phyloP scores from a whole-genome alignment of 2,113 vertebrate species.

The Psammodynastes pulverulentus region DNA sequence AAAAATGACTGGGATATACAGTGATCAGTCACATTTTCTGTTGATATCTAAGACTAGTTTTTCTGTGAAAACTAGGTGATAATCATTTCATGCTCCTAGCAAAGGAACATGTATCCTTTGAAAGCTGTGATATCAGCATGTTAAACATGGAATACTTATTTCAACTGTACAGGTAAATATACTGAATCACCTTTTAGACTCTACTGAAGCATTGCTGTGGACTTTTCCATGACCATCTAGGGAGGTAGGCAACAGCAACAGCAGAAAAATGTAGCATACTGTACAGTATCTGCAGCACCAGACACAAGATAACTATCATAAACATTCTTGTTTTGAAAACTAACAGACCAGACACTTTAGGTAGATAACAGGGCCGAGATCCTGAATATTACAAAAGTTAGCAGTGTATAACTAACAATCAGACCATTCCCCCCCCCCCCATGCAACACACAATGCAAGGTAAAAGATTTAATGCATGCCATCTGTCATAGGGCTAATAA shows the following conservation, averaged over 20 bases:
- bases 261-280: background rate
- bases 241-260: background rate
- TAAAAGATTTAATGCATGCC: background rate
- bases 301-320: background rate
- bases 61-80: background rate
- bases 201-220: background rate
- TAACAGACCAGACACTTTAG: background rate
- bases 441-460: background rate
- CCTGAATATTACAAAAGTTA: background rate
- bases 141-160: background rate
- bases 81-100: background rate
- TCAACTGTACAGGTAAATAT: background rate
- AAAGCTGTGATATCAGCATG: background rate
- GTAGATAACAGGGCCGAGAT: background rate
- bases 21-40: conserved; percentile 60
- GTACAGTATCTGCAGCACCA: background rate
- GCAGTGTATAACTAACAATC: background rate
- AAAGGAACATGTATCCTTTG: background rate
- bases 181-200: background rate
- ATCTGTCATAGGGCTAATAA: background rate
- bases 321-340: background rate
- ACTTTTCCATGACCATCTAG: background rate
- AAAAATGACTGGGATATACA: conserved; percentile 62
- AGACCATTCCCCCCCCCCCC: background rate
- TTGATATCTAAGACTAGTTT: conserved; percentile 23